These are phyloP conservation scores for Ophraella communa DNA, from an alignment of 2,888 invertebrate genomes.

Conservation along the genomic window DNA sequence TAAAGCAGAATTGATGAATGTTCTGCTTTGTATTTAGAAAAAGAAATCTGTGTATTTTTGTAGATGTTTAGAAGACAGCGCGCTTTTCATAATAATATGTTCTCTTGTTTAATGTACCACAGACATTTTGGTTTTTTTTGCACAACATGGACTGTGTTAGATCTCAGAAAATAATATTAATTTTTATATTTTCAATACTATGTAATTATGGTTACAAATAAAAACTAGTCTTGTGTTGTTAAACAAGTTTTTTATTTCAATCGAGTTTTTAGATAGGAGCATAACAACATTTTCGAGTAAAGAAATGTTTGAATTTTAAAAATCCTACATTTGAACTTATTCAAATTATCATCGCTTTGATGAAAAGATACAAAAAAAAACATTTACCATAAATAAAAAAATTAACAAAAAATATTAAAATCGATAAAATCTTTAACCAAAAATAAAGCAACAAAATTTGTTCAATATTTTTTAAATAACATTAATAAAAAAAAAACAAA, in stretches of 20 bases:
- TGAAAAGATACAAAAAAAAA: neutral
- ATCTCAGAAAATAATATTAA: slow-evolving; percentile 37
- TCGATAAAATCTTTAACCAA: neutral
- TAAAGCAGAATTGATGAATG: slow-evolving; percentile 21
- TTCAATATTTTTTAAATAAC: neutral
- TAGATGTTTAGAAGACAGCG: slow-evolving; percentile 49
- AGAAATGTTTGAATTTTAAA: neutral
- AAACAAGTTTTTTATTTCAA: slow-evolving; percentile 7
- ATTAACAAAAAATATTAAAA: neutral
- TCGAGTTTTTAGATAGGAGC: neutral
- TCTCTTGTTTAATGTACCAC: slow-evolving; percentile 22
- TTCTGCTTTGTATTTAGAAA: slow-evolving; percentile 41
- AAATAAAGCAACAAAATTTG: neutral
- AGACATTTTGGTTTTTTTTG: slow-evolving; percentile 31
- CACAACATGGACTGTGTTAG: slow-evolving; percentile 39
- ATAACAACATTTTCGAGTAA: too few relatives aligned
- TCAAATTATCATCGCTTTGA: neutral
- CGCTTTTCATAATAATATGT: slow-evolving; percentile 30
- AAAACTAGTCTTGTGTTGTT: slow-evolving; percentile 55
- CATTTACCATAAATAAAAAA: neutral
- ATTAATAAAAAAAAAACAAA: neutral
- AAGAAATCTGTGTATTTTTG: slow-evolving; percentile 55
- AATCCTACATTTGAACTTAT: neutral
- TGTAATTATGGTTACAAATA: slow-evolving; percentile 51
- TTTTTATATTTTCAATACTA: slow-evolving; percentile 45